phyloP scores from a whole-genome alignment of 2,113 vertebrate genomes.

The Hydrolagus affinis region DNA sequence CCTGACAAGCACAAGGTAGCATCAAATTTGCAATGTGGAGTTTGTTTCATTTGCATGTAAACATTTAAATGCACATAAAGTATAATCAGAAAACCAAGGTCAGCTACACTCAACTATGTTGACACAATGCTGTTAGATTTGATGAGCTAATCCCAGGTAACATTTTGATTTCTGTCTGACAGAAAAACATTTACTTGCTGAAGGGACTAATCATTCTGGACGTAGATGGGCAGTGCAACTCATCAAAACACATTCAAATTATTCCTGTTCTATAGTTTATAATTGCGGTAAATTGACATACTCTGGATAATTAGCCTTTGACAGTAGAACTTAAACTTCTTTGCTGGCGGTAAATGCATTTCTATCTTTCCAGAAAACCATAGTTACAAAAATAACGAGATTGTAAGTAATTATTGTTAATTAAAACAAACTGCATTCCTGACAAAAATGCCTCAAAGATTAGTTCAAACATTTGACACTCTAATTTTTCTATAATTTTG shows the following conservation, averaged over 20 bases:
- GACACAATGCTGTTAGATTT: neutral
- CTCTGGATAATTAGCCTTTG: constrained; percentile 22
- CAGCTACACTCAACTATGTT: neutral
- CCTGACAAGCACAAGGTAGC: neutral
- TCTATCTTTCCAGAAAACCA: neutral
- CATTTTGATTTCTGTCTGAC: neutral
- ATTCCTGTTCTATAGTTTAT: neutral
- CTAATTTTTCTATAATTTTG: constrained; percentile 31
- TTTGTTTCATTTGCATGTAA: neutral
- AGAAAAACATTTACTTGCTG: constrained; percentile 13
- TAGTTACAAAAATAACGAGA: constrained; percentile 1
- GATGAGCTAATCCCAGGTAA: neutral
- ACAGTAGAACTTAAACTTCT: constrained; percentile 17
- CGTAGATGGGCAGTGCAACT: neutral
- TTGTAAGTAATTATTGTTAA: constrained; percentile 24
- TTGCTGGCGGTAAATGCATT: constrained; percentile 1
- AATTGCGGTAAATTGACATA: constrained; percentile 17
- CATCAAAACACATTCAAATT: constrained; percentile 27
- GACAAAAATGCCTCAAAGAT: constrained; percentile 31
- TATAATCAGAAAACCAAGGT: neutral
- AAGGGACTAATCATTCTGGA: neutral
- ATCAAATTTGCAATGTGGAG: neutral
- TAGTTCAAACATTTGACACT: constrained; percentile 20
- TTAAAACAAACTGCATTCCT: constrained; percentile 30
- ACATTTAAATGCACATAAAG: neutral